These are phyloP conservation scores for Protodeltote pygarga DNA, from an alignment of 2,888 invertebrate genomes.

Conservation along the genomic window DNA sequence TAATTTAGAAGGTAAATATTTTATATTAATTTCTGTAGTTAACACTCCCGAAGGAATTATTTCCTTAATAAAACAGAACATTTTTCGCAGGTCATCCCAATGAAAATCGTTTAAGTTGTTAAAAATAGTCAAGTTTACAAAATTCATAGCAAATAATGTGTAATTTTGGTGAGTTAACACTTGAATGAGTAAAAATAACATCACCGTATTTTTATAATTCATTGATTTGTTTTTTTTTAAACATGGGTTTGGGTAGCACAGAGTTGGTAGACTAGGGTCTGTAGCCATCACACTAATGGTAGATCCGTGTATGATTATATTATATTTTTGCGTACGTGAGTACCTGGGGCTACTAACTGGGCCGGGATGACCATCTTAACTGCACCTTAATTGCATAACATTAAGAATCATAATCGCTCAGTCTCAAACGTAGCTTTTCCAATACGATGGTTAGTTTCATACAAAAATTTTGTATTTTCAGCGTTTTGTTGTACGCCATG, in stretches of 20 bases:
- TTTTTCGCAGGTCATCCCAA: conserved; percentile 80
- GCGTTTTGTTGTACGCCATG: too few relatives aligned
- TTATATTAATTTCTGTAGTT: neutral
- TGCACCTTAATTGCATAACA: conserved; percentile 4
- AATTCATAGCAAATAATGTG: conserved; percentile 62
- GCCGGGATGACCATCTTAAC: conserved; percentile 15
- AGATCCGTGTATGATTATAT: conserved; percentile 30
- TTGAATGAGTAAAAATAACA: conserved; percentile 42
- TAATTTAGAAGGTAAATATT: conserved; percentile 91
- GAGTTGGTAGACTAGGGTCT: conserved; percentile 39
- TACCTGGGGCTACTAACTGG: conserved; percentile 35
- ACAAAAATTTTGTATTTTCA: too few relatives aligned
- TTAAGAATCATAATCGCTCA: neutral
- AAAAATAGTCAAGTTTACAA: conserved; percentile 65
- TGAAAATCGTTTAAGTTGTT: conserved; percentile 77
- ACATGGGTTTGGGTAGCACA: conserved; percentile 55
- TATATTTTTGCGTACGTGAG: conserved; percentile 18
- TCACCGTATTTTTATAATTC: conserved; percentile 29
- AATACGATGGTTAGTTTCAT: too few relatives aligned
- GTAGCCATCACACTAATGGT: conserved; percentile 37
- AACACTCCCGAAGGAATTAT: neutral
- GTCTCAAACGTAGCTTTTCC: too few relatives aligned
- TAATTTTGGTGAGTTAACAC: conserved; percentile 70
- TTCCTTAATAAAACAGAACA: conserved; percentile 34
- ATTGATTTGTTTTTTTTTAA: conserved; percentile 35